These are phyloP conservation scores for Tuta absoluta DNA, from an alignment of 2,888 invertebrate species.

Conservation along the genomic window DNA sequence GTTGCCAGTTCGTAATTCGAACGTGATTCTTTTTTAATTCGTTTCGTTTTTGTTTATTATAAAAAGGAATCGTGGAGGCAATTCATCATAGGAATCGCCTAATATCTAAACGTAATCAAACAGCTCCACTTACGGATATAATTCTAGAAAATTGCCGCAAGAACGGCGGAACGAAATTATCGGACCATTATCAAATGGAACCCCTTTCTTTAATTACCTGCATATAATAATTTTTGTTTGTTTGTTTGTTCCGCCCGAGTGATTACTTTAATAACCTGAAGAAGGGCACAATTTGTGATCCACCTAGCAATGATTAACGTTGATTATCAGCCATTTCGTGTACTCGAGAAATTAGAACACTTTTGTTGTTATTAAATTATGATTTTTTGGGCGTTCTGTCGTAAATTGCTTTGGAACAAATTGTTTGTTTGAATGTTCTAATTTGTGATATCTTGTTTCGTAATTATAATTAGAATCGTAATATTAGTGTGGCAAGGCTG, in stretches of 20 bases:
- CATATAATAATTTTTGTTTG: conserved; percentile 74
- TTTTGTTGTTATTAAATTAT: conserved; percentile 60
- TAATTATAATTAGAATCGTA: not conserved
- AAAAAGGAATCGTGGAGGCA: conserved; percentile 39
- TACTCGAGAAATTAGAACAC: conserved; percentile 61
- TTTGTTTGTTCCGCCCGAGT: conserved; percentile 66
- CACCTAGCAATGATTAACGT: conserved; percentile 60
- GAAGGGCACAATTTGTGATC: conserved; percentile 63
- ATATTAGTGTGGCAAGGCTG: not conserved
- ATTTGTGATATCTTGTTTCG: not conserved
- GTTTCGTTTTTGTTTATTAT: conserved; percentile 28
- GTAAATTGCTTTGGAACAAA: conserved; percentile 1
- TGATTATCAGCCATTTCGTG: conserved; percentile 70
- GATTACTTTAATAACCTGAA: conserved; percentile 70
- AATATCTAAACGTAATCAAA: conserved; percentile 63
- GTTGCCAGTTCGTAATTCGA: conserved; percentile 35
- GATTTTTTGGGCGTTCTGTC: conserved; percentile 33
- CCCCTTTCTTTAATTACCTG: conserved; percentile 79
- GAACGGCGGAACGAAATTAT: conserved; percentile 66
- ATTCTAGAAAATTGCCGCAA: conserved; percentile 72
- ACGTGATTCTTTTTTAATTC: conserved; percentile 33
- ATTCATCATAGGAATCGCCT: conserved; percentile 64
- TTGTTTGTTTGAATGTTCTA: not conserved
- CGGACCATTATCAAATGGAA: conserved; percentile 70
- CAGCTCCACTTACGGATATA: conserved; percentile 64